phyloP scores from a whole-genome alignment of 64 coral and sea anemone species.

The Cladopsammia gracilis region DNA sequence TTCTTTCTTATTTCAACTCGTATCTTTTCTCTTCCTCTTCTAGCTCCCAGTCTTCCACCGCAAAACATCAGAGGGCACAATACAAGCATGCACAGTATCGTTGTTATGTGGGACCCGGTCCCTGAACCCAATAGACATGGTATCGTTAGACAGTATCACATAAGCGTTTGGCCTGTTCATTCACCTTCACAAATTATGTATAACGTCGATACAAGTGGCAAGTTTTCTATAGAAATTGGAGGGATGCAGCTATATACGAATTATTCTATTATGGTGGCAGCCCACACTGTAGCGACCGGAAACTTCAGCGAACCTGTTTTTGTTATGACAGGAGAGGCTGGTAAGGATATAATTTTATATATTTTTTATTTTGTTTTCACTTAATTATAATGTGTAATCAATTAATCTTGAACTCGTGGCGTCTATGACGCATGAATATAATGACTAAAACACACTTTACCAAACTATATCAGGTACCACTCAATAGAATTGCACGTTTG shows the following conservation, averaged over 20 bases:
- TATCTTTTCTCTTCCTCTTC: neutral
- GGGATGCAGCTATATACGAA: conserved; percentile 24
- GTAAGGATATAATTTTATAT: neutral
- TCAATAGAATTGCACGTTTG: no score
- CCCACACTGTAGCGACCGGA: neutral
- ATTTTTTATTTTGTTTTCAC: neutral
- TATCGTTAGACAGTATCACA: neutral
- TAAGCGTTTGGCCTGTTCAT: neutral
- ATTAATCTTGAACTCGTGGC: no score
- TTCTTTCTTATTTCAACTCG: no score
- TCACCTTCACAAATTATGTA: neutral
- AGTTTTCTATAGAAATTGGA: neutral
- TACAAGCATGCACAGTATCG: neutral
- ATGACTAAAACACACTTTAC: no score
- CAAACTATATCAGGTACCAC: no score
- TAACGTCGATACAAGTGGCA: neutral
- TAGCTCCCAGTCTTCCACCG: conserved; percentile 31
- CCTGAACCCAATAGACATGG: neutral
- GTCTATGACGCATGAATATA: no score
- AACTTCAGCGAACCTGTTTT: conserved; percentile 52
- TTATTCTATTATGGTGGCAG: conserved; percentile 15
- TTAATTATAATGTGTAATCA: no score
- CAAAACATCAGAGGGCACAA: conserved; percentile 22
- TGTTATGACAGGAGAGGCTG: conserved; percentile 19
- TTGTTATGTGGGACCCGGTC: conserved; percentile 3